phyloP scores from a whole-genome alignment of 2,113 vertebrate genomes.

The Rousettus leschenaultii region DNA sequence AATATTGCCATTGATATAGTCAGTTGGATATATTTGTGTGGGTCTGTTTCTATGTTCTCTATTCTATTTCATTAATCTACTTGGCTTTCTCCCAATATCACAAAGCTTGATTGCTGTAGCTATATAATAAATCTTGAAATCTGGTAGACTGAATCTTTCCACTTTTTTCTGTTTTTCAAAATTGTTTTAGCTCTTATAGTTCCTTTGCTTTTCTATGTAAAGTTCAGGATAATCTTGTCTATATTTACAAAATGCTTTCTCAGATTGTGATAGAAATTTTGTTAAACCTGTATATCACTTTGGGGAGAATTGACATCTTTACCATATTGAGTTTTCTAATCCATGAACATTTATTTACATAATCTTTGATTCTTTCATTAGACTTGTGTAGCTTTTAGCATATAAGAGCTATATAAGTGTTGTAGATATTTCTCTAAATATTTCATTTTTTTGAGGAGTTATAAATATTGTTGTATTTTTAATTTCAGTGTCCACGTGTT shows the following conservation, averaged over 20 bases:
- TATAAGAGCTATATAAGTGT: neutral
- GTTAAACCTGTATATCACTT: neutral
- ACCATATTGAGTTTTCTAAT: neutral
- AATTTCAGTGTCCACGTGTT: neutral
- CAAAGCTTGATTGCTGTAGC: neutral
- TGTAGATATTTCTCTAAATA: neutral
- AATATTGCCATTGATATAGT: neutral
- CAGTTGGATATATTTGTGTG: neutral
- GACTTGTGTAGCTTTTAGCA: neutral
- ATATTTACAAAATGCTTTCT: neutral
- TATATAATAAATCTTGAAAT: neutral
- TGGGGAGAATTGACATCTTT: neutral
- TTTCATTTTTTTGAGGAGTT: neutral
- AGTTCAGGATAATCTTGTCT: neutral
- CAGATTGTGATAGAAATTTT: neutral
- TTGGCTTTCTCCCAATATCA: neutral
- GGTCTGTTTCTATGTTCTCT: neutral
- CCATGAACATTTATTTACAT: neutral
- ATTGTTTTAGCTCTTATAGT: neutral
- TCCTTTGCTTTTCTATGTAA: neutral
- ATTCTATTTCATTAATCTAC: neutral
- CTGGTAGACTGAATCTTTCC: neutral
- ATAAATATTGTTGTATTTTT: neutral
- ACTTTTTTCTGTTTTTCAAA: neutral
- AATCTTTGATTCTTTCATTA: neutral